A percentile compares a stretch with the other conserved stretches of the same genome.
These are phyloP conservation scores for Machaerirhynchus nigripectus DNA, from an alignment of 2,113 vertebrate species.

Conservation along the genomic window DNA sequence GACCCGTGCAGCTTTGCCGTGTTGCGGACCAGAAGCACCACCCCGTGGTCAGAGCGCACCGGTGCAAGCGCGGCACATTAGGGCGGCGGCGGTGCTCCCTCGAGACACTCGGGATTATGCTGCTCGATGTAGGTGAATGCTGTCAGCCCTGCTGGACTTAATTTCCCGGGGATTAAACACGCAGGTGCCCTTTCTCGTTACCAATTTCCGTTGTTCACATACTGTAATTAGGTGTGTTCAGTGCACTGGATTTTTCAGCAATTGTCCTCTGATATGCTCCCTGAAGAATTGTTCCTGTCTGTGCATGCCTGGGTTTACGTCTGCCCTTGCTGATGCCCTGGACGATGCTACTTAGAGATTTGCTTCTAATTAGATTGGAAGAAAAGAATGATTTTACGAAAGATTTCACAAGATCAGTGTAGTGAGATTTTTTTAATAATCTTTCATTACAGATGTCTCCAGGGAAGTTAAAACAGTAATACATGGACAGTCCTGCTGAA, in stretches of 20 bases:
- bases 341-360: not conserved
- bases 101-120: not conserved
- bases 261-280: not conserved
- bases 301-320: accelerated
- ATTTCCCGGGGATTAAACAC: not conserved
- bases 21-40: slow-evolving; percentile 70
- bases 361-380: not conserved
- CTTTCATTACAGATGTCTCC: slow-evolving; percentile 32
- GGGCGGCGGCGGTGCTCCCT: not conserved
- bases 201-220: accelerated
- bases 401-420: not conserved
- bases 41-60: slow-evolving; percentile 58
- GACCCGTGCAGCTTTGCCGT: slow-evolving; percentile 14
- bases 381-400: slow-evolving; percentile 12
- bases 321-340: not conserved
- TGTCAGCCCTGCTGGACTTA: accelerated
- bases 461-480: slow-evolving; percentile 3
- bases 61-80: slow-evolving; percentile 1
- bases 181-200: not conserved
- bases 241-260: not conserved
- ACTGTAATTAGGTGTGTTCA: not conserved
- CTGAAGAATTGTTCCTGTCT: not conserved
- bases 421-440: slow-evolving; percentile 36
- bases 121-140: slow-evolving; percentile 2
- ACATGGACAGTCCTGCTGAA: not conserved